These are phyloP conservation scores for Frankliniella fusca DNA, from an alignment of 2,888 invertebrate genomes.

Conservation along the genomic window DNA sequence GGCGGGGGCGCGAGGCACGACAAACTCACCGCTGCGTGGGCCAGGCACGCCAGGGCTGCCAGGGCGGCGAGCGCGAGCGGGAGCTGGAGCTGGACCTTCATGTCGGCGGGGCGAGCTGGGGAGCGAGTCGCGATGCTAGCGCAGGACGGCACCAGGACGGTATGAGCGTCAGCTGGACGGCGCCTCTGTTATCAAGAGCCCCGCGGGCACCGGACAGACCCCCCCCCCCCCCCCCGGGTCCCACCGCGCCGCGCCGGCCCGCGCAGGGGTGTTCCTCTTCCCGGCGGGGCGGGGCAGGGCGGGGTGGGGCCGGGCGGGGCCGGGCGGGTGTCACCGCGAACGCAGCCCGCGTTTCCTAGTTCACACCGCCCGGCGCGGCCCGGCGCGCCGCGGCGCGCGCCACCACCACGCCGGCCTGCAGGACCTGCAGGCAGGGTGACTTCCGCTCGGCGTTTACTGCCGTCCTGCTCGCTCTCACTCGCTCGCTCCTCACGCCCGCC, in stretches of 20 bases:
- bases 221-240: not conserved
- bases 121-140: not conserved
- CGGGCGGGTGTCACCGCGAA: not conserved
- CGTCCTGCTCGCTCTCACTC: no score
- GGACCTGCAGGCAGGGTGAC: no score
- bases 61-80: not conserved
- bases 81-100: not conserved
- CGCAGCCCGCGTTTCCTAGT: not conserved
- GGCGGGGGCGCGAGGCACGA: not conserved
- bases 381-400: not conserved
- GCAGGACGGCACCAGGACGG: not conserved
- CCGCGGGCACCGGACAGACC: not conserved
- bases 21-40: not conserved
- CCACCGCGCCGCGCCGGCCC: not conserved
- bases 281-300: not conserved
- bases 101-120: not conserved
- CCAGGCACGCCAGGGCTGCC: not conserved
- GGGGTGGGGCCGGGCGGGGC: not conserved
- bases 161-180: not conserved
- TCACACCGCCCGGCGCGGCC: not conserved
- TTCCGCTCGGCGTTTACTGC: no score
- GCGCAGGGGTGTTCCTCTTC: not conserved
- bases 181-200: not conserved
- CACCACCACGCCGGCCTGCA: no score
- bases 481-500: no score